Evolutionary conservation across 1,140 invertebrate species (phyloP).

Genomic region (Hyles vespertilio): DNA sequence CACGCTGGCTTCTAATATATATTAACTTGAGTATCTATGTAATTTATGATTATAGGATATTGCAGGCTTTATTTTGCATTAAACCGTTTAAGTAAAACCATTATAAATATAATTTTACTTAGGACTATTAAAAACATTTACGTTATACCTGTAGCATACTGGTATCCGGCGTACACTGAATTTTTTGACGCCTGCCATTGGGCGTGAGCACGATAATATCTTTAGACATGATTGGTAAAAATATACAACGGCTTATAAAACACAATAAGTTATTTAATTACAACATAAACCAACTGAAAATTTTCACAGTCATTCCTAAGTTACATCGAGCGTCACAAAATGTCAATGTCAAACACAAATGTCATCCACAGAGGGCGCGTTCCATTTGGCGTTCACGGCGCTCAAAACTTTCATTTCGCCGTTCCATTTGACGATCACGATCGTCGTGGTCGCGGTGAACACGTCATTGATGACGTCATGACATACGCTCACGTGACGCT

Average conservation of each 20-base stretch:
- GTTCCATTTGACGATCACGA: no score
- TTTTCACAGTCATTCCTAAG: not conserved
- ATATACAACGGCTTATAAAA: not conserved
- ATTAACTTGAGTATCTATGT: no score
- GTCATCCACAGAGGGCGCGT: no score
- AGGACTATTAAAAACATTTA: not conserved
- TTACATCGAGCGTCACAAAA: not conserved
- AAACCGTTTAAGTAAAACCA: not conserved
- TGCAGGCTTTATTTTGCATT: not conserved
- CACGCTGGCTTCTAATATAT: no score
- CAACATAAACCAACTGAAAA: not conserved
- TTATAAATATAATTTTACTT: not conserved
- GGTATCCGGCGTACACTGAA: slow-evolving; percentile 82
- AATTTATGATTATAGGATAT: not conserved
- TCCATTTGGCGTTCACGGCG: no score
- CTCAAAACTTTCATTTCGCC: no score
- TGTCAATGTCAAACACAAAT: not conserved
- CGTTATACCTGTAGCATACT: slow-evolving; percentile 80
- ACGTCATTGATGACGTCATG: no score
- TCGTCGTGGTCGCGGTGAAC: no score
- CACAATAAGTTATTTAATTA: not conserved
- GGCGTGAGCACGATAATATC: slow-evolving; percentile 79
- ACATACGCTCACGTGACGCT: no score
- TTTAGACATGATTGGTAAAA: slow-evolving; percentile 47
- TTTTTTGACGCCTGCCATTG: slow-evolving; percentile 81